A percentile compares a stretch with the other conserved stretches of the same genome.
These are phyloP conservation scores for Cinclus cinclus DNA, from an alignment of 2,113 vertebrate species.

Conservation along the genomic window DNA sequence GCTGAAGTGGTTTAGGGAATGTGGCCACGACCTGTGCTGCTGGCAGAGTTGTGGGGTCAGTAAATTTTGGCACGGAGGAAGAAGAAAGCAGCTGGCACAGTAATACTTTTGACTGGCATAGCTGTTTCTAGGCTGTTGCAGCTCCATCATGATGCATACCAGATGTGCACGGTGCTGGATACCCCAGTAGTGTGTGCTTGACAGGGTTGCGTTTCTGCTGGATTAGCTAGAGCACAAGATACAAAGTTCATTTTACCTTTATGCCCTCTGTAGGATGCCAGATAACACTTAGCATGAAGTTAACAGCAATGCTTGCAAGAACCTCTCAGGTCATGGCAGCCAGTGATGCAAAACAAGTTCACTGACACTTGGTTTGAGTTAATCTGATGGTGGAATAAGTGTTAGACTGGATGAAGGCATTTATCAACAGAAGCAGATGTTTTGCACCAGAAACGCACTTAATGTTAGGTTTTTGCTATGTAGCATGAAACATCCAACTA, in stretches of 20 bases:
- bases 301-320: background rate
- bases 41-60: background rate
- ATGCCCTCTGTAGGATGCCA: conserved; percentile 10
- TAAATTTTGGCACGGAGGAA: background rate
- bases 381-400: background rate
- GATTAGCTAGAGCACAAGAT: background rate
- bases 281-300: background rate
- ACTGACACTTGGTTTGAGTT: background rate
- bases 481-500: background rate
- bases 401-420: background rate
- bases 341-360: background rate
- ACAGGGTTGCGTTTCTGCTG: conserved; percentile 13
- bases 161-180: background rate
- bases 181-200: background rate
- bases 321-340: background rate
- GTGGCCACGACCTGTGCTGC: background rate
- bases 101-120: background rate
- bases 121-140: background rate
- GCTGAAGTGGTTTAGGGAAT: background rate
- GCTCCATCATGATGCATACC: accelerated
- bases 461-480: background rate
- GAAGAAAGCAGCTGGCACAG: background rate
- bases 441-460: background rate
- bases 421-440: background rate
- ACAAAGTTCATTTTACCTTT: conserved; percentile 8